Evolutionary conservation across 2,888 invertebrate species (phyloP).

Genomic region (Vanessa cardui): DNA sequence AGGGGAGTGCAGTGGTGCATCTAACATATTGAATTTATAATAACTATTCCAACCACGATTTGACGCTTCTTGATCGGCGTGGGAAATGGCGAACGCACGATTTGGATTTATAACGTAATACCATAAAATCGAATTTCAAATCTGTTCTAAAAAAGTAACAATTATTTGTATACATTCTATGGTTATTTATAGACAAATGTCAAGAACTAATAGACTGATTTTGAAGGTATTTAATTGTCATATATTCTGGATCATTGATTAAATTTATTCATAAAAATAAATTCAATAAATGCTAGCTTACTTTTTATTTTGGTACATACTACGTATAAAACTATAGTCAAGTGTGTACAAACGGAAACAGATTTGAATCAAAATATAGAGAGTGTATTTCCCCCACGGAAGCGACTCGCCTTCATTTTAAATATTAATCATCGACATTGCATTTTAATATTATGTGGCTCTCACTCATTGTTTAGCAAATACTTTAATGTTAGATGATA

Average conservation of each 20-base stretch:
- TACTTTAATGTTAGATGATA: background rate
- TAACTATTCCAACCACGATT: conserved; percentile 63
- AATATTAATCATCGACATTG: conserved; percentile 35
- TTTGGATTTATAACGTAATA: conserved; percentile 44
- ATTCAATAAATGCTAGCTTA: no score
- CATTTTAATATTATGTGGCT: conserved; percentile 22
- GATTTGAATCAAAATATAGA: conserved; percentile 76
- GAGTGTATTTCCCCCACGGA: conserved; percentile 74
- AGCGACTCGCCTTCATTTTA: conserved; percentile 56
- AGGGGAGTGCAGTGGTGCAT: conserved; percentile 73
- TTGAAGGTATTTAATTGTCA: background rate
- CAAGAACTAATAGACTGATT: background rate
- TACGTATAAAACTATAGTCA: conserved; percentile 20
- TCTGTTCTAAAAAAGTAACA: conserved; percentile 2
- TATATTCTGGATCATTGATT: no score
- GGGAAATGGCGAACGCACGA: conserved; percentile 66
- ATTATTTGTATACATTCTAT: background rate
- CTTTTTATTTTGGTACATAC: background rate
- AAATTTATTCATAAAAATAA: no score
- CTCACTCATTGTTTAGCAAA: conserved; percentile 15
- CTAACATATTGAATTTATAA: conserved; percentile 72
- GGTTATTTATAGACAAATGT: background rate
- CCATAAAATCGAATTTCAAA: conserved; percentile 22
- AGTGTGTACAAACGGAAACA: conserved; percentile 56
- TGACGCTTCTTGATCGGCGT: conserved; percentile 68